Evolutionary conservation across 2,888 invertebrate genomes (phyloP).

Genomic region (Deilephila porcellus): DNA sequence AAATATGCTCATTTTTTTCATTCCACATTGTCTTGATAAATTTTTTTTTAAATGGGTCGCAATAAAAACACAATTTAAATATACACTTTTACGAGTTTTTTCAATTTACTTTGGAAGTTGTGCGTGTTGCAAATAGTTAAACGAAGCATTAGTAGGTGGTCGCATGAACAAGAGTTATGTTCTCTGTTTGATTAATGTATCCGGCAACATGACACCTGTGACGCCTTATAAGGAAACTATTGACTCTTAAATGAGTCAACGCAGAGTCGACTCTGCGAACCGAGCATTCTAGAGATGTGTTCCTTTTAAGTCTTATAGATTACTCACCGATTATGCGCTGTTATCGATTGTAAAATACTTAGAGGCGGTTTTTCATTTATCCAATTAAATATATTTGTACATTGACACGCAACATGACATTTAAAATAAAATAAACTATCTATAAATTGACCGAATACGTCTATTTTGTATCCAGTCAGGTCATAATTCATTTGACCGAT

Average conservation of each 20-base stretch:
- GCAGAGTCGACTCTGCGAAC: not conserved
- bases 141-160: conserved; percentile 48
- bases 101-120: conserved; percentile 6
- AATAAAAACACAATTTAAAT: not conserved
- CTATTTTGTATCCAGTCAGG: too few species aligned
- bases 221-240: conserved; percentile 48
- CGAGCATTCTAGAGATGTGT: not conserved
- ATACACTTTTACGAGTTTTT: not conserved
- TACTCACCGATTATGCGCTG: not conserved
- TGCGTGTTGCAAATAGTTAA: conserved; percentile 33
- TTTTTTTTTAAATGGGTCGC: too few species aligned
- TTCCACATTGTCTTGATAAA: too few species aligned
- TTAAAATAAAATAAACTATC: too few species aligned
- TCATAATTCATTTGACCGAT: too few species aligned
- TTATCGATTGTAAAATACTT: too few species aligned
- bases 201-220: conserved; percentile 55
- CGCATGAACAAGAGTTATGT: conserved; percentile 43
- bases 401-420: too few species aligned
- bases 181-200: conserved; percentile 56
- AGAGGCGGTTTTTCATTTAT: too few species aligned
- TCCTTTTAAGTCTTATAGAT: not conserved
- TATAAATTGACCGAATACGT: too few species aligned
- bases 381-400: too few species aligned
- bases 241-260: conserved; percentile 35
- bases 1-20: too few species aligned